phyloP scores from a whole-genome alignment of 2,888 invertebrate species.

The Imbricaverruca yamaguchii region DNA sequence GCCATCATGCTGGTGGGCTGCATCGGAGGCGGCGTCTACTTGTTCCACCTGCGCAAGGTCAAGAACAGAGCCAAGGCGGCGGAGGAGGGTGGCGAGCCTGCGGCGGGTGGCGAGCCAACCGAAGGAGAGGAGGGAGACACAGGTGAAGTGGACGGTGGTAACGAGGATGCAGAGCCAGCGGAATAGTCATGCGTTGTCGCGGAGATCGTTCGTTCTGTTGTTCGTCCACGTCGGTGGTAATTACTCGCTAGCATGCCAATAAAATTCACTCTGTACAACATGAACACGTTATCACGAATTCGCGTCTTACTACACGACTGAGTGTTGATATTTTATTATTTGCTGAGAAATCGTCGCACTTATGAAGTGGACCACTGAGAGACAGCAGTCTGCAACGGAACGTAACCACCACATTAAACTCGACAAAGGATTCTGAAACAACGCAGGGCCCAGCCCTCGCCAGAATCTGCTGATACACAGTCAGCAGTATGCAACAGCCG shows the following conservation, averaged over 20 bases:
- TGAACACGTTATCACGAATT: no score
- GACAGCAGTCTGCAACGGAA: background rate
- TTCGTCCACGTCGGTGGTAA: no score
- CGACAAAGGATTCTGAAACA: background rate
- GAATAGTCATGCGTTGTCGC: no score
- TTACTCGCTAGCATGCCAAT: no score
- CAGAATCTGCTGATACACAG: no score
- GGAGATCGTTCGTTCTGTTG: no score
- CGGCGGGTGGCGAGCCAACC: background rate
- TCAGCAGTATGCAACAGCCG: no score
- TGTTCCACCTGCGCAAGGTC: background rate
- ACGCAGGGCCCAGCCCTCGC: background rate
- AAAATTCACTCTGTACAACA: no score
- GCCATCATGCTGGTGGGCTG: slow-evolving; percentile 1
- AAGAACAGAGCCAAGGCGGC: background rate
- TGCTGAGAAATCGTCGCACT: background rate
- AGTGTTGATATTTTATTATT: background rate
- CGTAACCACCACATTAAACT: background rate
- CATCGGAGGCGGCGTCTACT: background rate
- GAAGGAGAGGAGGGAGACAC: background rate
- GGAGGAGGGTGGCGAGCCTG: background rate
- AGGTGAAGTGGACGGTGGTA: background rate
- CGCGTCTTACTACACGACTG: no score
- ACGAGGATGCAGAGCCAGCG: background rate
- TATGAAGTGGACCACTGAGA: background rate